Evolutionary conservation across 2,888 invertebrate genomes (phyloP), one percentile per base, ranked within the genome.

Genomic region (Meghimatium bilineatum): DNA sequence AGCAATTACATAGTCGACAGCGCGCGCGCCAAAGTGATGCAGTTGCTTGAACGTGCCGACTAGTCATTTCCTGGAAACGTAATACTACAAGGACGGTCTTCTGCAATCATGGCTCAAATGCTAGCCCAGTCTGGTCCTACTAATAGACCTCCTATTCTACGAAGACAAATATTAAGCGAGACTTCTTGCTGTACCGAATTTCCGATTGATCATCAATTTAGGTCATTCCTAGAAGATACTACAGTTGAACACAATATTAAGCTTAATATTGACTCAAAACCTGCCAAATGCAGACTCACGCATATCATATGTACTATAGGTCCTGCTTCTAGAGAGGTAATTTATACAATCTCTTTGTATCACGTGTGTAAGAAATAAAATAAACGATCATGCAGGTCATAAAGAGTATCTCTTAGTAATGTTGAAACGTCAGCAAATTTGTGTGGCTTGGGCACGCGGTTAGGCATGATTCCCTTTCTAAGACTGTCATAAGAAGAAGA

Each of bases 221-320:
- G 90, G 60, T 91, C 93, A 5, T 91, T 92, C 29, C 88, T 94
- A 85, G 94, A 95, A 76, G 91, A 92, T 82, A 94, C 96, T 14
- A 96, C 97, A 88, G 94, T 99, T 91, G 98, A 99, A 92, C 98
- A 99, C 94, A 96, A 99, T 94, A 97, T 98, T 94, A 96, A 96
- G 75, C 95, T 99, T 90, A 97, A 99, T 94, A 98, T 99, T 91
- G 96, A 97, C 94, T 97, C 97, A 72, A 96, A 96, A 92, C 96
- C 97, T 1, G 96, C 97, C 38, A 96, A 96, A 92, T 96, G 97
- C 20, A 96, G 99, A 85, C 96, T 98, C 83, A 97, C 99, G 2
- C 99, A 99, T 34, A 88, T 99, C 92, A 98, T 99, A 92, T 99
- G 99, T 94, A 99, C 99, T 56, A 99, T 99, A 92, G 93, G 93